A percentile compares a stretch with the other conserved stretches of the same genome.
Evolutionary conservation across 2,888 invertebrate genomes (phyloP).

Genomic region (Anoplius nigerrimus): DNA sequence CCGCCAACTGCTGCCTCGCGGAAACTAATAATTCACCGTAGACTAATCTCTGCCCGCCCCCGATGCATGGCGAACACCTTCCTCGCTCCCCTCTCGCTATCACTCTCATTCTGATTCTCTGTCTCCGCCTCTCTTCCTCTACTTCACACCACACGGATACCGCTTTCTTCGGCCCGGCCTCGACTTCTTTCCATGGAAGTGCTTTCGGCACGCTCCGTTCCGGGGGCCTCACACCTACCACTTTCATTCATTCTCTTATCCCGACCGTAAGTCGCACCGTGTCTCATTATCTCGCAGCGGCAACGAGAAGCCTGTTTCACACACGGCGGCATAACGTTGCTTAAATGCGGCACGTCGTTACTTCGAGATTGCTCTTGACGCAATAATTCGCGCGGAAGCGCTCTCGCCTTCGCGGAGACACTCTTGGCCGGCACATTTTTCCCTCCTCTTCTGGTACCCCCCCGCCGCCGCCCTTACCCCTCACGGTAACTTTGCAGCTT

Average conservation of each 20-base stretch:
- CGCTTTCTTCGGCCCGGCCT: slow-evolving; percentile 1
- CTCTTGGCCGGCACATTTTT: slow-evolving; percentile 34
- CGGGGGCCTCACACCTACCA: slow-evolving; percentile 34
- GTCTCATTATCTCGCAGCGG: slow-evolving; percentile 46
- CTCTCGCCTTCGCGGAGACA: slow-evolving; percentile 20
- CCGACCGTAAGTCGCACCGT: slow-evolving; percentile 38
- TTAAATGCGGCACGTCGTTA: slow-evolving; percentile 39
- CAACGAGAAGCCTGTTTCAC: slow-evolving; percentile 37
- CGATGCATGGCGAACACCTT: no score
- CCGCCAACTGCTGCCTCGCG: no score
- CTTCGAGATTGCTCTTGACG: slow-evolving; percentile 27
- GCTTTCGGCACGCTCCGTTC: slow-evolving; percentile 37
- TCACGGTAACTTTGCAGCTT: slow-evolving; percentile 49
- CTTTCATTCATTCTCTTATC: slow-evolving; percentile 36
- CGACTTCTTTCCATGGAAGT: slow-evolving; percentile 12
- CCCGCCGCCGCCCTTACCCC: no score
- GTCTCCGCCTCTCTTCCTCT: no score
- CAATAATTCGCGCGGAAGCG: slow-evolving; percentile 23
- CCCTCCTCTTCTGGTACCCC: slow-evolving; percentile 29
- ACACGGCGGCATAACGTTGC: slow-evolving; percentile 46
- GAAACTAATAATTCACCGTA: no score
- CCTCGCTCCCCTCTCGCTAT: no score
- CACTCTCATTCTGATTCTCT: no score
- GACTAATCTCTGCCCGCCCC: no score
- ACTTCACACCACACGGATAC: no score